Percentiles rank a stretch among this genome's conserved stretches.
Conservation (phyloP, 2,797 vertebrate genomes). For the Leuciscus waleckii region DNA sequence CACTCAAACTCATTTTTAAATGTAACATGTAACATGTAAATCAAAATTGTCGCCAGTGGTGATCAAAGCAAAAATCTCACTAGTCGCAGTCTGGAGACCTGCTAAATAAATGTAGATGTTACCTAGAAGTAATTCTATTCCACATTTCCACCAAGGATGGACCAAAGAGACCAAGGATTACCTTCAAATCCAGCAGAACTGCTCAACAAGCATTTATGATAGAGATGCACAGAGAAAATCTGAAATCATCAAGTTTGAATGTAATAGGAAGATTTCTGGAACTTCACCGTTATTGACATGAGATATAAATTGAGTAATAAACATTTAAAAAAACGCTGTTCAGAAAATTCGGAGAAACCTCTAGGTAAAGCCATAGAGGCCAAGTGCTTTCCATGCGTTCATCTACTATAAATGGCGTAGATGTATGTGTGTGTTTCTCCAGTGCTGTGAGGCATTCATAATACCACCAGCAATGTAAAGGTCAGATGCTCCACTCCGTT, state of each 20-base stretch:
- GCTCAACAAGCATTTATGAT: background rate
- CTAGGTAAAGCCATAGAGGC: background rate
- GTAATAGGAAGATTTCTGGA: background rate
- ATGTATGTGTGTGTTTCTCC: slow-evolving; percentile 2
- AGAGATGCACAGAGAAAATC: background rate
- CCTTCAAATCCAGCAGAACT: background rate
- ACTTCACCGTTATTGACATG: background rate
- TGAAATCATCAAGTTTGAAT: background rate
- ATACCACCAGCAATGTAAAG: slow-evolving; percentile 40
- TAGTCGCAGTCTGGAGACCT: background rate
- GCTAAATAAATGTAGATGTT: background rate
- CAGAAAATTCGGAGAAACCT: background rate
- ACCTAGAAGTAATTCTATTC: background rate
- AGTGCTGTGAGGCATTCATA: slow-evolving; percentile 24
- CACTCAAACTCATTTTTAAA: background rate
- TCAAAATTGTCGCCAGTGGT: background rate
- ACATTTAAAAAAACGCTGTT: background rate
- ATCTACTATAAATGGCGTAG: background rate
- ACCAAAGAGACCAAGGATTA: background rate
- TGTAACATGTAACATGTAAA: background rate
- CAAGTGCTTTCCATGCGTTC: background rate
- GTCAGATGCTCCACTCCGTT: slow-evolving; percentile 31
- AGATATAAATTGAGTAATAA: background rate
- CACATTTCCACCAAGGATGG: background rate
- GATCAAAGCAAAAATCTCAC: background rate